phyloP scores from a whole-genome alignment of 2,113 vertebrate genomes.

The Uropsilus gracilis region DNA sequence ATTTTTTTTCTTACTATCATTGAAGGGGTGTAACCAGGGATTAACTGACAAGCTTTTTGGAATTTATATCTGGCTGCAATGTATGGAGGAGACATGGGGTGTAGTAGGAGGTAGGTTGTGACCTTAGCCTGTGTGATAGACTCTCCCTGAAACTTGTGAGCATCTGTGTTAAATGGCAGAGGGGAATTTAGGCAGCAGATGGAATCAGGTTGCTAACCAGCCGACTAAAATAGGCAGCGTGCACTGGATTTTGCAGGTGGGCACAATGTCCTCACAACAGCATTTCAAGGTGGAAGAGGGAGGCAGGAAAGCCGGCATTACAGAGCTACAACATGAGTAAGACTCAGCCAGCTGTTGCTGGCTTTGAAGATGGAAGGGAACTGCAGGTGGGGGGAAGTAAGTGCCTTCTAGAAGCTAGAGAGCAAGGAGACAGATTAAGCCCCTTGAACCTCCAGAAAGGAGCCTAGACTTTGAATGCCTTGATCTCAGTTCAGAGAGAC shows the following conservation, averaged over 20 bases:
- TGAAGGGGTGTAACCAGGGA: too few relatives aligned
- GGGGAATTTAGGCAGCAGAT: background rate
- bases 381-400: background rate
- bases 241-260: background rate
- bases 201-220: background rate
- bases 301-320: background rate
- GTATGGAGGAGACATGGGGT: background rate
- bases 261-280: background rate
- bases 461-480: background rate
- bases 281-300: background rate
- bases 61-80: background rate
- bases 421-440: background rate
- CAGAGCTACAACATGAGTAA: too few relatives aligned
- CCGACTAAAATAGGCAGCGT: background rate
- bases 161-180: background rate
- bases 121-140: background rate
- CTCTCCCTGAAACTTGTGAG: background rate
- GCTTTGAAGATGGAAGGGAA: background rate
- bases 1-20: background rate
- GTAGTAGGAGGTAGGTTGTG: background rate
- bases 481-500: background rate
- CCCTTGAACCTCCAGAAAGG: background rate
- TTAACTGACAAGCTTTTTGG: background rate
- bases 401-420: background rate
- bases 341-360: accelerated